Evolutionary conservation across 2,888 invertebrate species (phyloP), one percentile per base, ranked within the genome.

Genomic region (Acanthacorydalis orientalis): DNA sequence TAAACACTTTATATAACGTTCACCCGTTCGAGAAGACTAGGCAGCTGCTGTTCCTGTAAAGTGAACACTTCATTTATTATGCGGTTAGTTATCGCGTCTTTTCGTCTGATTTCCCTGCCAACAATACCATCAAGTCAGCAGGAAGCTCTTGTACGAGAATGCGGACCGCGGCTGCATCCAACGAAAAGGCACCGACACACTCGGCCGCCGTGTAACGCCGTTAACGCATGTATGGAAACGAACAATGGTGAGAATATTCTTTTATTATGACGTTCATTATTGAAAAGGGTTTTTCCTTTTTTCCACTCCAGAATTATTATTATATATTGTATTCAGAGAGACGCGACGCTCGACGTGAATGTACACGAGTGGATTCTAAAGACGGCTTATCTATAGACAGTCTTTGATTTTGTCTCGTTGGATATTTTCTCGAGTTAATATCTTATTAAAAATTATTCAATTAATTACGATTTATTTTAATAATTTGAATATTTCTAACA

Each of bases 41-140:
- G 12, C 12, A 16, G 42, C 42, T 42, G 15, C 42, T 42, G 42
- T 8, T 23, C 16, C 31, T 23, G 42, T 31, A 23, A 15, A 42
- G 55, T 59, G 60, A 63, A 63, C 62, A 63, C 61, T 64, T 65
- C 64, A 65, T 65, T 65, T 65, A 65, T 65, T 65, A 65, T 64
- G 61, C 62, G 62, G 62, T 65, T 64, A 63, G 64, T 64, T 65
- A 65, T 65, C 65, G 63, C 60, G 60, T 51, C 61, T 62, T 65
- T 65, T 65, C 65, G 65, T 65, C 61, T 64, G 65, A 65, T 65
- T 65, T 65, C 64, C 64, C 62, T 64, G 64, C 60, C 64, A 65
- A 65, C 65, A 64, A 64, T 63, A 62, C 61, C 60, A 56, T 38
- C 39, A 38, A 38, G 39, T 38, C 39, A 38, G 39, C 39, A 38